Evolutionary conservation across 2,113 vertebrate species (phyloP), one percentile per base, ranked within the genome.

Genomic region (Struthidea cinerea): DNA sequence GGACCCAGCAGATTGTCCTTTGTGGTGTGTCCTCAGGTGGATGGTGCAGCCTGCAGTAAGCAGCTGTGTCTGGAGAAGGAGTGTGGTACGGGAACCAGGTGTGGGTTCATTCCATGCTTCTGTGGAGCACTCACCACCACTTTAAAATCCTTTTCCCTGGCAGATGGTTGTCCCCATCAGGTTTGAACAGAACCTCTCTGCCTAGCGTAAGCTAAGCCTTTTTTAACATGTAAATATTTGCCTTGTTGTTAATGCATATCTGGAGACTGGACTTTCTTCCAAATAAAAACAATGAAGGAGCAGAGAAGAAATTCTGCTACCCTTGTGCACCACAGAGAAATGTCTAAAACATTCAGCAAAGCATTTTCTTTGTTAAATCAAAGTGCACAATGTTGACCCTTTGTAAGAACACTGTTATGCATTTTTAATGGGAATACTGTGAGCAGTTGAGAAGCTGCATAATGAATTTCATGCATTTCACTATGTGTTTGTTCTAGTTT

Each of bases 341-440:
- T 44, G 19, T 86, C 33, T 88, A 77, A 95, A 95, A 59, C 39
- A 74, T 80, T 80, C 59, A 52, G 75, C 50, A 69, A 77, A 91
- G 63, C 75, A 74, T 85, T 95, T 88, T 80, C 47, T 81, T 84
- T 92, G 80, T 94, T 90, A 86, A 93, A 95, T 83, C 78, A 73
- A 93, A 96, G 82, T 84, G 87, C 78, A 80, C 37, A 59, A 9
- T 90, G 68, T 52, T 95, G 93, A 96, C 89, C 95, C 93, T 90
- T 89, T 70, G 59, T 86, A 91, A 94, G 67, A 94, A 88, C 59
- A 77, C 71, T 44, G 65, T 89, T 96, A 94, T 49, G 71, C 78
- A 95, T 95, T 96, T 97, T 96, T 90, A 97, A 96, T 92, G 68
- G 76, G 75, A 86, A 73, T 74, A 86, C 86, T 91, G 82, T 93